Evolutionary conservation across 2,113 vertebrate species (phyloP), one percentile per base, ranked within the genome.

Genomic region (Sinocyclocheilus grahami): DNA sequence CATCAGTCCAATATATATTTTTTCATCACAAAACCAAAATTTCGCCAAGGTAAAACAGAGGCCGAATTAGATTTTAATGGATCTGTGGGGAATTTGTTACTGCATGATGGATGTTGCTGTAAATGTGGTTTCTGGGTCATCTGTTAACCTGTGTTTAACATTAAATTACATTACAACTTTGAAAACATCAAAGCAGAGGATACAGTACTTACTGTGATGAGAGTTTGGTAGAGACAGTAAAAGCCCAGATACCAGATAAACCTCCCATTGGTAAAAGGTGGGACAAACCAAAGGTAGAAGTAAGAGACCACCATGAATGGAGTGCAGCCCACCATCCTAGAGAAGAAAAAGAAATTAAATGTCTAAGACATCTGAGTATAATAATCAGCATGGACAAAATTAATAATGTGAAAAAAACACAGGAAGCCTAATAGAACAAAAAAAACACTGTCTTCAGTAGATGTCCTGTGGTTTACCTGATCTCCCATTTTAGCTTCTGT

Each of bases 211-310:
- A 99, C 98, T 58, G 96, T 99, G 91, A 96, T 95, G 84, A 98
- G 94, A 33, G 96, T 97, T 90, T 99, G 97, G 94, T 98, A 99
- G 88, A 98, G 94, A 92, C 96, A 97, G 92, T 97, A 97, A 94
- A 98, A 98, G 67, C 90, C 92, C 1, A 95, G 91, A 86, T 98
- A 98, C 98, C 98, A 99, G 9, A 95, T 81, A 89, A 97, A 96
- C 80, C 94, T 95, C 84, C 95, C 94, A 0, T 78, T 92, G 87
- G 87, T 81, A 90, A 98, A 96, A 0, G 96, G 96, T 53, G 97
- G 97, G 79, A 97, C 95, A 83, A 96, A 98, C 98, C 98, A 99
- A 91, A 99, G 95, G 89, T 97, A 96, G 94, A 98, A 97, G 92
- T 99, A 99, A 85, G 97, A 96, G 51, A 96, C 82, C 51, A 96